These are phyloP conservation scores for Lutraria rhynchaena DNA, from an alignment of 1,140 invertebrate species.

Conservation along the genomic window DNA sequence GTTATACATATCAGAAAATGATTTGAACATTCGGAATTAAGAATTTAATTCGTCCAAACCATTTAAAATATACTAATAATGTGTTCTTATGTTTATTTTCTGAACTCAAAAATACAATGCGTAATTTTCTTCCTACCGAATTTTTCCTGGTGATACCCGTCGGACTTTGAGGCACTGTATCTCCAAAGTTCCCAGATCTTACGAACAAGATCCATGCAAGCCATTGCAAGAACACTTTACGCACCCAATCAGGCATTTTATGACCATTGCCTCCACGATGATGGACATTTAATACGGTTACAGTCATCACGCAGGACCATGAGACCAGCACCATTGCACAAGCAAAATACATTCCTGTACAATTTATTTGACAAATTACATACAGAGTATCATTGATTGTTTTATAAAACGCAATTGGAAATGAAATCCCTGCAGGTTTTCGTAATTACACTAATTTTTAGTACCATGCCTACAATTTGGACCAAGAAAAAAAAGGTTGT, in stretches of 20 bases:
- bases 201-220: constrained; percentile 72
- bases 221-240: constrained; percentile 75
- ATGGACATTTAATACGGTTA: constrained; percentile 85
- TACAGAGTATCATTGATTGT: too few relatives aligned
- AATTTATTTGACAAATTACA: too few relatives aligned
- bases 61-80: background rate
- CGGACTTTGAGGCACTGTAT: background rate
- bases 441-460: too few relatives aligned
- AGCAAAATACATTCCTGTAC: constrained; percentile 74
- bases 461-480: too few relatives aligned
- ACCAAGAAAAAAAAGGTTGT: too few relatives aligned
- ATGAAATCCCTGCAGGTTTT: too few relatives aligned
- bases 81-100: too few relatives aligned
- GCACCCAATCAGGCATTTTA: constrained; percentile 83
- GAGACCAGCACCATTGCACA: constrained; percentile 72
- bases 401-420: too few relatives aligned
- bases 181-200: constrained; percentile 17
- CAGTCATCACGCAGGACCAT: constrained; percentile 71
- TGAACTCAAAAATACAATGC: background rate
- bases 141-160: background rate
- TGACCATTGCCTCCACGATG: constrained; percentile 83
- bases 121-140: background rate
- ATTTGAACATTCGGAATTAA: background rate
- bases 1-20: too few relatives aligned
- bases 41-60: background rate